These are phyloP conservation scores for Fulmarus glacialis DNA, from an alignment of 2,113 vertebrate genomes.

Conservation along the genomic window DNA sequence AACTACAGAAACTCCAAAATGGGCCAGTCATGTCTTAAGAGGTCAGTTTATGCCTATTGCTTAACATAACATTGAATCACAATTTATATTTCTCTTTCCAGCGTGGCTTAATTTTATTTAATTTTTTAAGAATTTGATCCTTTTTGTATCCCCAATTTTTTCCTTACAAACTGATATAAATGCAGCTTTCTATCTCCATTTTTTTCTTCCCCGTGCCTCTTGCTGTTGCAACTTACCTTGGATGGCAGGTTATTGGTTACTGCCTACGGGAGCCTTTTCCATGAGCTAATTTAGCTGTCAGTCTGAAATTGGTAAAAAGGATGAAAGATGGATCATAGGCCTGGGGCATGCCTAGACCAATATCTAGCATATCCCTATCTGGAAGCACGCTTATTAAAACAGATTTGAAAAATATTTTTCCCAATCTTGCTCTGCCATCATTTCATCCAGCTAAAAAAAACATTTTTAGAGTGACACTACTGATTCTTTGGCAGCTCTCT, in stretches of 20 bases:
- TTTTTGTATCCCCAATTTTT: not conserved
- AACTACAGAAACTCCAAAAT: not conserved
- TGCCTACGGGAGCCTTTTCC: slow-evolving; percentile 70
- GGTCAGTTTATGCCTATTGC: not conserved
- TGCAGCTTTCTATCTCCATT: slow-evolving; percentile 42
- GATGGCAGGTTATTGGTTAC: slow-evolving; percentile 61
- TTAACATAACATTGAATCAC: slow-evolving; percentile 8
- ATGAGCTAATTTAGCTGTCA: slow-evolving; percentile 77
- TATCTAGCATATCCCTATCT: slow-evolving; percentile 45
- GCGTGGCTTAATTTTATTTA: not conserved
- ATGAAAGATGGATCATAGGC: slow-evolving; percentile 71
- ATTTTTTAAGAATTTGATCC: not conserved
- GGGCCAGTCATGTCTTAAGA: not conserved
- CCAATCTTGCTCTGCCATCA: slow-evolving; percentile 41
- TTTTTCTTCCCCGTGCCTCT: not conserved
- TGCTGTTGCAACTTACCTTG: slow-evolving; percentile 62
- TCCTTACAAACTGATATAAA: slow-evolving; percentile 16
- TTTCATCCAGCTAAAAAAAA: slow-evolving; percentile 39
- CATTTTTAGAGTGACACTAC: slow-evolving; percentile 56
- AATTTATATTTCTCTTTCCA: slow-evolving; percentile 1
- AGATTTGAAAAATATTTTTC: slow-evolving; percentile 56
- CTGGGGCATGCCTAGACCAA: slow-evolving; percentile 54
- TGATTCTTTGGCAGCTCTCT: slow-evolving; percentile 57
- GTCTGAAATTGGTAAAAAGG: slow-evolving; percentile 69
- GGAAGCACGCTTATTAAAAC: slow-evolving; percentile 63